These are phyloP conservation scores for Acipenser oxyrinchus DNA, from an alignment of 2,797 vertebrate genomes.

Conservation along the genomic window DNA sequence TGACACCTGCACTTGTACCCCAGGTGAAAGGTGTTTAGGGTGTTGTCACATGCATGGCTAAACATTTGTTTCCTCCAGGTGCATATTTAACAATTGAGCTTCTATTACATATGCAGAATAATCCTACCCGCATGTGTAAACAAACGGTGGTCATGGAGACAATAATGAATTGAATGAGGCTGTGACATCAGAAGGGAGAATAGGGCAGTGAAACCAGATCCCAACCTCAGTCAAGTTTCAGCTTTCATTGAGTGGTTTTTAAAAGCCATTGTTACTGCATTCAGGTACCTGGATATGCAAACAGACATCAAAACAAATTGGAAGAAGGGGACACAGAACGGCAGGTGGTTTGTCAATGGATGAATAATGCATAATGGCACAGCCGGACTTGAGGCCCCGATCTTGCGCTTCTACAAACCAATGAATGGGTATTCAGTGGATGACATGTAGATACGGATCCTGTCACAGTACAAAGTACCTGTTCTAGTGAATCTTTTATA, in stretches of 20 bases:
- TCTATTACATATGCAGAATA: background rate
- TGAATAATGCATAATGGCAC: background rate
- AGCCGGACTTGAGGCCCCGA: too few species aligned
- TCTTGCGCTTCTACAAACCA: too few species aligned
- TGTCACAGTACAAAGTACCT: too few species aligned
- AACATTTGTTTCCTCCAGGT: too few species aligned
- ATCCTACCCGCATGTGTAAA: background rate
- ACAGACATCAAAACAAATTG: background rate
- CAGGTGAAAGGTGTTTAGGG: too few species aligned
- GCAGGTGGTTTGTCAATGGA: constrained; percentile 9
- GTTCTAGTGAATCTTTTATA: too few species aligned
- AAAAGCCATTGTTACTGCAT: background rate
- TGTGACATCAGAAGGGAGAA: background rate
- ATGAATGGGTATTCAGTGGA: too few species aligned
- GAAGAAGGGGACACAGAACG: background rate
- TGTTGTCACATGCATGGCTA: too few species aligned
- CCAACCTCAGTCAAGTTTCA: background rate
- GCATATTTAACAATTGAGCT: background rate
- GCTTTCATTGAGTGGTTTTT: background rate
- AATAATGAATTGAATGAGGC: background rate
- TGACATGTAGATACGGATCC: too few species aligned
- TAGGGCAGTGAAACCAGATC: background rate
- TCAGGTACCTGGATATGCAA: background rate
- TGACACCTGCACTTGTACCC: too few species aligned
- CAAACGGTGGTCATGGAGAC: background rate